Base-by-base conservation (phyloP, 1,140 invertebrate genomes). In the Heliconius melpomene region DNA sequence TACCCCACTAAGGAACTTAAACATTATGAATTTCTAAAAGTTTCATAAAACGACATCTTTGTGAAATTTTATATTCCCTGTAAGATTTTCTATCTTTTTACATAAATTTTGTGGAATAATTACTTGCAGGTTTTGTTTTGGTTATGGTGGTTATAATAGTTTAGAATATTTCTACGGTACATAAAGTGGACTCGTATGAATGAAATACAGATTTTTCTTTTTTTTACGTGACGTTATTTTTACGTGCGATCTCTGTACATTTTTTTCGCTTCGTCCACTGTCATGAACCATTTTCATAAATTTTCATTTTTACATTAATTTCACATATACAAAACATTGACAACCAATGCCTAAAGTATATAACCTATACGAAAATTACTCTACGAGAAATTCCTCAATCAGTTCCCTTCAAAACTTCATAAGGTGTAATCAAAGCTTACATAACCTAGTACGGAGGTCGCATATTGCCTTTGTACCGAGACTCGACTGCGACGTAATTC, bases 1-100 rank as follows among this genome's bases (percentile, higher is more conserved):
- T 80, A 38, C 57, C 72, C 79, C 75, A 77, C 79, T 80, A 57
- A 40, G 72, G 32, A 81, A 81, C 46, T 81, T 78, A 73, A 80
- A 80, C 79, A 81, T 79, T 74, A 74, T 74, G 72, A 81, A 81
- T 78, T 78, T 78, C 46, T 29, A 60, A 77, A 80, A 74, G 13
- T 80, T 80, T 75, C 66, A 46, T 79, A 80, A 72, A 72, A 74
- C 29, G 72, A 72, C 54, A 50, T 77, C 76, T 72, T 74, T 74
- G 52, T 18, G 26, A 70, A 66, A 70, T 79, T 79, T 79, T 70
- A 70, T 66, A 74, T 79, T 79, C 54, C 40, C 46, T 36, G 72
- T 50, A 46, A 79, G 46, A 77, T 74, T 78, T 78, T 72, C 23
- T 29, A 66, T 60, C 23, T n/a, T 54, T 32, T 46, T n/a, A 54